phyloP scores from a whole-genome alignment of 1,140 invertebrate species.

The Zaprionus camerounensis region DNA sequence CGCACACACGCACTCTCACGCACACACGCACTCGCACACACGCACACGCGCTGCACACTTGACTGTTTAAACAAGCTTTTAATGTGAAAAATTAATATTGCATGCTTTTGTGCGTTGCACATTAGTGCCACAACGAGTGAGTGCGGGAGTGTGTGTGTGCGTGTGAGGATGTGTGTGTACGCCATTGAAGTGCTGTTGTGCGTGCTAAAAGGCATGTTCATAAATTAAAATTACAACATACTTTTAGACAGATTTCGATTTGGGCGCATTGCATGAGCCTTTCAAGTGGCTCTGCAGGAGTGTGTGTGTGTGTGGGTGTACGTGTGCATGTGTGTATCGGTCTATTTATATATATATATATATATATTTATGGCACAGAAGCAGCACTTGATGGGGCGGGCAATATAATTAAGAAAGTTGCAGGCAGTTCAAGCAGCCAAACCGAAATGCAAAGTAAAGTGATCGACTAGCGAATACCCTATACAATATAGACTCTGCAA shows the following conservation, averaged over 20 bases:
- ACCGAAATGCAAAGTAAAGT: too few relatives aligned
- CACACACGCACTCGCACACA: background rate
- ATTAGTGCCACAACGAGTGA: conserved; percentile 5
- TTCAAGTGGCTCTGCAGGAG: background rate
- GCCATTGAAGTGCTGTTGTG: conserved; percentile 12
- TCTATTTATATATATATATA: too few relatives aligned
- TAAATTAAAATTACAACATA: conserved; percentile 49
- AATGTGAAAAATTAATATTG: conserved; percentile 60
- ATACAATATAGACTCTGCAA: background rate
- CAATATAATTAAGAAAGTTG: conserved; percentile 3
- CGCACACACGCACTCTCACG: too few relatives aligned
- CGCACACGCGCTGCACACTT: background rate
- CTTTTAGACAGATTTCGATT: conserved; percentile 35
- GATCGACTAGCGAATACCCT: too few relatives aligned
- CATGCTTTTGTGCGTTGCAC: conserved; percentile 51
- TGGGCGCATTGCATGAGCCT: background rate
- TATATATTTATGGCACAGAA: background rate
- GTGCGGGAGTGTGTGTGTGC: background rate
- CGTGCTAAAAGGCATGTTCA: conserved; percentile 13
- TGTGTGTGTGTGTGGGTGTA: background rate
- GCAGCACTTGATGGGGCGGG: background rate
- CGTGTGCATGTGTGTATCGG: too few relatives aligned
- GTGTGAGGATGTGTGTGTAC: background rate
- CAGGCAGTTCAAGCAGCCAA: background rate
- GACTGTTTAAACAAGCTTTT: conserved; percentile 10